These are phyloP conservation scores for Cisticola juncidis DNA, from an alignment of 2,113 vertebrate genomes.

Conservation along the genomic window DNA sequence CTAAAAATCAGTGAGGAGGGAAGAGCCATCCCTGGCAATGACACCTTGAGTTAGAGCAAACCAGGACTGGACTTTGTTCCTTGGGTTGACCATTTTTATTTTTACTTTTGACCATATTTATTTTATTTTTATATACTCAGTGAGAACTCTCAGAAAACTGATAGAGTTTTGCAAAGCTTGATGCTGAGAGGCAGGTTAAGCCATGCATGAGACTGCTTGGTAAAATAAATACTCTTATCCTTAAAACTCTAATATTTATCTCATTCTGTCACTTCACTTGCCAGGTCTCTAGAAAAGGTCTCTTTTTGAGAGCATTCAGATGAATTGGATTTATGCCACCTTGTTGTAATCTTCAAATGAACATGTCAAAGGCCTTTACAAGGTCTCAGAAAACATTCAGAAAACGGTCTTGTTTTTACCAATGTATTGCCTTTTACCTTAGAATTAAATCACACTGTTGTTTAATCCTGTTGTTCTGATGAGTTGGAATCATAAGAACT, in stretches of 20 bases:
- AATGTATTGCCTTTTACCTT: slow-evolving; percentile 44
- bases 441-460: slow-evolving; percentile 57
- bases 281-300: slow-evolving; percentile 49
- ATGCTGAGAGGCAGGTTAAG: slow-evolving; percentile 63
- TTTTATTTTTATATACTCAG: background rate
- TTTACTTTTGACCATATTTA: too few relatives aligned
- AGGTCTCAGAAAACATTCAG: slow-evolving; percentile 62
- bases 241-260: slow-evolving; percentile 71
- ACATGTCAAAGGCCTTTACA: slow-evolving; percentile 64
- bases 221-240: slow-evolving; percentile 57
- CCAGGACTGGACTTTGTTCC: slow-evolving; percentile 22
- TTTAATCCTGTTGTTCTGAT: slow-evolving; percentile 29
- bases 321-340: slow-evolving; percentile 69
- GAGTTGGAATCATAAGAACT: slow-evolving; percentile 1
- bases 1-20: background rate
- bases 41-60: slow-evolving; percentile 1
- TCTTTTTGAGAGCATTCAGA: slow-evolving; percentile 54
- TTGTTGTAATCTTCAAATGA: slow-evolving; percentile 63
- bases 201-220: slow-evolving; percentile 60
- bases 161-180: slow-evolving; percentile 43
- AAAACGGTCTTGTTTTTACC: slow-evolving; percentile 62
- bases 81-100: background rate
- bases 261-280: slow-evolving; percentile 54
- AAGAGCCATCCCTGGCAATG: background rate
- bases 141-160: slow-evolving; percentile 30